Base-by-base conservation (phyloP, 92 coral and sea anemone species). In the Metridium senile region DNA sequence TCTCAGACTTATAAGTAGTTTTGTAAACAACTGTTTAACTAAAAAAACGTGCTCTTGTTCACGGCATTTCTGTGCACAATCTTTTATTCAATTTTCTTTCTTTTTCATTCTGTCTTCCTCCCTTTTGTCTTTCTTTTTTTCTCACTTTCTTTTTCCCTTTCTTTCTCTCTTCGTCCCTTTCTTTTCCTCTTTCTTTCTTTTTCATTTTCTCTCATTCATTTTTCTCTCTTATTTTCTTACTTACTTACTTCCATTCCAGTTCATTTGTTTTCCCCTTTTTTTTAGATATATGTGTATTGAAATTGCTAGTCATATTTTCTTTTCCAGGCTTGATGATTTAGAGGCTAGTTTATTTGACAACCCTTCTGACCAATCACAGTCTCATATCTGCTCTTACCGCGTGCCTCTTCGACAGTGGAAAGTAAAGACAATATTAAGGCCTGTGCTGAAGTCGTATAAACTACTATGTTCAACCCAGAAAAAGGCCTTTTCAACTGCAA, bases 381-480 rank as follows among this genome's bases (percentile, higher is more conserved):
- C 70, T 16, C 86, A 76, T 31, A 68, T 82, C 20, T 89, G 94
- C 75, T 39, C 35, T 20, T 86, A 68, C 64, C 80, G 72, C 21
- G 86, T 68, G 30, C 91, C 90, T 9, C 74, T 63, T 74, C 31
- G 62, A 21, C 82, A 68, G 23, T 58, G 80, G 31, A 76, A 65
- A 13, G 30, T 64, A 56, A 76, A 79, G 75, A 45, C 35, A 34
- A 82, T 34, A 83, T 82, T 57, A n/a, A 79, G 51, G 26, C 72
- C 77, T 2, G 71, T 63, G 18, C 46, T 82, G 22, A 82, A 64
- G 77, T 52, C 86, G 13, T 68, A 78, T 54, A 74, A 63, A 67
- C 86, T 78, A 9, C 88, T 88, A 20, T 89, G 94, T 70, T 64
- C 51, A 21, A 26, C 57, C 76, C 66, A 43, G 47, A 80, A 7